A percentile compares a stretch with the other conserved stretches of the same genome.
Conservation (phyloP, 2,888 invertebrate genomes). For the Parasteatoda lunata region DNA sequence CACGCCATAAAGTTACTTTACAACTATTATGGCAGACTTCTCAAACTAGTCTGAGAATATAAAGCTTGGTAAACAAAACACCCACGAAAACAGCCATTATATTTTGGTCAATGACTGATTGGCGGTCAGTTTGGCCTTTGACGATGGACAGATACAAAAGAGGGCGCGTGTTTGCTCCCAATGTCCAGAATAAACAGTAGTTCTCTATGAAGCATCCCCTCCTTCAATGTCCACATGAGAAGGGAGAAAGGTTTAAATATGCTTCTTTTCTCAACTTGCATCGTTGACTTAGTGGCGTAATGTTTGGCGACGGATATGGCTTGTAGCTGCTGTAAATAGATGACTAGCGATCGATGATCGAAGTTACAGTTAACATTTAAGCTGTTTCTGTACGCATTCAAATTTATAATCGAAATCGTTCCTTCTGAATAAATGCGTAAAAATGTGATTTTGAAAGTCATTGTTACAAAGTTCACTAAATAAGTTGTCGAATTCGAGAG, state of each 20-base stretch:
- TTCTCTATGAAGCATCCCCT: slow-evolving; percentile 18
- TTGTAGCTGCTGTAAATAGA: background rate
- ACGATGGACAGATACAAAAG: slow-evolving; percentile 28
- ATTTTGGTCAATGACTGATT: slow-evolving; percentile 44
- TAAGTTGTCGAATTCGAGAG: no score
- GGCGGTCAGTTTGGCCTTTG: slow-evolving; percentile 19
- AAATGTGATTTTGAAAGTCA: no score
- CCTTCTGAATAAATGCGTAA: no score
- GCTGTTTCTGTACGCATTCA: no score
- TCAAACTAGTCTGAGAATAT: background rate
- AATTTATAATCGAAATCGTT: no score
- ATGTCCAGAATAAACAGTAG: slow-evolving; percentile 25
- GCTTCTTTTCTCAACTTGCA: slow-evolving; percentile 5
- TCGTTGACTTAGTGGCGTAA: slow-evolving; percentile 27
- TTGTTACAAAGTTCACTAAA: no score
- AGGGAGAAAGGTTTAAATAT: slow-evolving; percentile 19
- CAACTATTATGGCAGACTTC: background rate
- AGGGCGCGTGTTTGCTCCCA: slow-evolving; percentile 40
- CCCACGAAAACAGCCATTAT: slow-evolving; percentile 44
- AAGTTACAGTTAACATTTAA: no score
- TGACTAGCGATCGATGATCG: background rate
- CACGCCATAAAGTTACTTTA: background rate
- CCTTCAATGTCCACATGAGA: slow-evolving; percentile 37
- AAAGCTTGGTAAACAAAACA: slow-evolving; percentile 22
- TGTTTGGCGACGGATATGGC: slow-evolving; percentile 7